Conservation (phyloP, 2,113 vertebrate genomes). For the Orientallactaga bullata region DNA sequence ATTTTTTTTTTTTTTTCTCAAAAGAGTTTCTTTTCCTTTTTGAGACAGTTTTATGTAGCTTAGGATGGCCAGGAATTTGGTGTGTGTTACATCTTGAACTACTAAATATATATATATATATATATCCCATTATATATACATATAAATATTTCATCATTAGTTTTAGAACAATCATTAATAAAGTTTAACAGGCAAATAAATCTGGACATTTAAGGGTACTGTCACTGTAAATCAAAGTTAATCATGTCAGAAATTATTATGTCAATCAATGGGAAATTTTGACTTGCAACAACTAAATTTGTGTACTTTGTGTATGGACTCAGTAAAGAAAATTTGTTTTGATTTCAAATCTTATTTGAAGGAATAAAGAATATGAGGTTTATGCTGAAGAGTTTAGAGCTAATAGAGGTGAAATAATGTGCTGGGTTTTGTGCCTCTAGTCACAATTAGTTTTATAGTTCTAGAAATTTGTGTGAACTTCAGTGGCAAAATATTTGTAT, state of each 20-base stretch:
- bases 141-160: background rate
- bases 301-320: background rate
- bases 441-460: background rate
- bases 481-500: background rate
- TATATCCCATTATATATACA: too few relatives aligned
- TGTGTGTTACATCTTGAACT: too few relatives aligned
- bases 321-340: background rate
- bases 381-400: background rate
- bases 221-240: slow-evolving; percentile 1
- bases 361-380: background rate
- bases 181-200: slow-evolving; percentile 27
- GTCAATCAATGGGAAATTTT: slow-evolving; percentile 35
- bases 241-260: background rate
- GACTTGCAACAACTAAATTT: background rate
- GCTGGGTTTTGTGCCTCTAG: background rate
- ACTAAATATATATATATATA: too few relatives aligned
- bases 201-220: background rate
- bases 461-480: background rate
- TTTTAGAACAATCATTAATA: background rate
- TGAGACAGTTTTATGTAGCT: too few relatives aligned
- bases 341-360: slow-evolving; percentile 3
- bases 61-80: too few relatives aligned
- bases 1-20: background rate
- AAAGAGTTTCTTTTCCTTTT: background rate
- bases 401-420: background rate